phyloP scores from a whole-genome alignment of 2,113 vertebrate species.

The Corvus cornix region DNA sequence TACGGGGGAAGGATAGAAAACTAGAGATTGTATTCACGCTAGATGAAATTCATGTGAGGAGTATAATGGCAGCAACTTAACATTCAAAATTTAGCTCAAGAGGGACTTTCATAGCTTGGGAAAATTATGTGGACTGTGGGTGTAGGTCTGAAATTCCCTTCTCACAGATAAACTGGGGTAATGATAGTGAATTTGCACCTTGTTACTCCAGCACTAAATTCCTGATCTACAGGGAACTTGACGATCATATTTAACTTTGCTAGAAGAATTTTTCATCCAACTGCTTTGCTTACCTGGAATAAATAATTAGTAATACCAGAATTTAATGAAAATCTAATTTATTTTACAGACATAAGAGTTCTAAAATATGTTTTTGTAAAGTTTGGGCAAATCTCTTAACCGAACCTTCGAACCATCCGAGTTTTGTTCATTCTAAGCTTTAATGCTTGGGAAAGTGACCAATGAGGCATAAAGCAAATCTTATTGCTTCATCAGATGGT shows the following conservation, averaged over 20 bases:
- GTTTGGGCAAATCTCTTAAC: background rate
- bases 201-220: background rate
- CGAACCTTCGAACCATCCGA: rapidly evolving
- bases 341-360: background rate
- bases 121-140: background rate
- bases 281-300: background rate
- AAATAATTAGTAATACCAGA: background rate
- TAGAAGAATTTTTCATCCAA: background rate
- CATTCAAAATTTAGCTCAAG: background rate
- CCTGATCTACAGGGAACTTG: background rate
- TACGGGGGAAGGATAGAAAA: rapidly evolving
- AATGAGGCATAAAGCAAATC: slow-evolving; percentile 73
- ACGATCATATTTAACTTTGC: background rate
- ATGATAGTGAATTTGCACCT: background rate
- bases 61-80: background rate
- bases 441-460: slow-evolving; percentile 51
- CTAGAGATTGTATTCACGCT: background rate
- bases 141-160: background rate
- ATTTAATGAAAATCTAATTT: background rate
- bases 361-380: background rate
- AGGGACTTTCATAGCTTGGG: background rate
- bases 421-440: slow-evolving; percentile 38
- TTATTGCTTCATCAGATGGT: slow-evolving; percentile 69
- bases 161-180: background rate
- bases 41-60: background rate